Base-by-base conservation (phyloP, 2,113 vertebrate genomes). In the Vombatus ursinus region DNA sequence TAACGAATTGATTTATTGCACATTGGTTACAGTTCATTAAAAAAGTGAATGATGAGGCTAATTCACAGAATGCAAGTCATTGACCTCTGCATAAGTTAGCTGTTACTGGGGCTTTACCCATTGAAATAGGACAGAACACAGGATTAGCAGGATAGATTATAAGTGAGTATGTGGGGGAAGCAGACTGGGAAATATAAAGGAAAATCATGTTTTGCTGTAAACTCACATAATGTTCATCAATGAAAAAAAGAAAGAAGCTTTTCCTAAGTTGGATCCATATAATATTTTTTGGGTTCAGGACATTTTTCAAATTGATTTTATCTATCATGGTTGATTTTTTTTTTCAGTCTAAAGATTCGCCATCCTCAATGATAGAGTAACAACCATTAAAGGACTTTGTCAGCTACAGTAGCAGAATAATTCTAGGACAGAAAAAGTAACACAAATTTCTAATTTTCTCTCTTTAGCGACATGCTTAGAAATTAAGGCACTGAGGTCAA, bases 1-100 rank as follows among this genome's bases (percentile, higher is more conserved):
- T 53, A 94, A 95, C 90, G 31, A 57, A 95, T 49, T 96, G 96
- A 97, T 97, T 97, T 94, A 97, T 68, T 84, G 90, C 93, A 95
- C 95, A 93, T 68, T 96, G 96, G 97, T 95, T 96, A 96, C 94
- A 96, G 96, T 95, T 95, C 97, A 97, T 97, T 97, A 96, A 96
- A 97, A 96, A 91, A 95, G 96, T 52, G 84, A 96, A 92, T 92
- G 52, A 96, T 93, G 48, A 89, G 96, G 95, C 94, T 97, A 96
- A 97, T 97, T 96, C 93, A 93, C 91, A 77, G 92, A 90, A 97
- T 96, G 96, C 92, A 96, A 98, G 96, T 84, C 14, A 0, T 6
- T 92, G 95, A 53, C 92, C 89, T 93, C 95, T 92, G 61, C 95
- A 48, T 93, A 91, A 89, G 84, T 97, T 96, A 96, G 61, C 95